Percentiles rank a stretch among this genome's conserved stretches.
phyloP scores from a whole-genome alignment of 2,797 vertebrate genomes.

The Strix occidentalis region DNA sequence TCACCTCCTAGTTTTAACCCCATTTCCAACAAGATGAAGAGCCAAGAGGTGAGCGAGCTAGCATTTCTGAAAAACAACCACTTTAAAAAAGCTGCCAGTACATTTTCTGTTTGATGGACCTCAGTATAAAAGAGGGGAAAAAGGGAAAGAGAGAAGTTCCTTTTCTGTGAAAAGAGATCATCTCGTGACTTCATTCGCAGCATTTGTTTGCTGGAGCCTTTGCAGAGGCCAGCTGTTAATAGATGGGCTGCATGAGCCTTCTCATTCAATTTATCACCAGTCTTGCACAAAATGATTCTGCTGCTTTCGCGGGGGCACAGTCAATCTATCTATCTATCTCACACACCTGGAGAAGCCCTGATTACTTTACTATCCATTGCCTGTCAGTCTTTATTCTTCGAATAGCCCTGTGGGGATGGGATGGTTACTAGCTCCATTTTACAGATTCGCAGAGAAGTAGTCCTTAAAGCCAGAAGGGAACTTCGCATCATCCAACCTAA shows the following conservation, averaged over 20 bases:
- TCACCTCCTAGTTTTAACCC: not conserved
- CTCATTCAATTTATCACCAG: conserved; percentile 24
- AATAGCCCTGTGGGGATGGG: not conserved
- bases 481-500: not conserved
- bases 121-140: rapidly evolving
- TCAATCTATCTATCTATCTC: not conserved
- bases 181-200: not conserved
- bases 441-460: not conserved
- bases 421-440: not conserved
- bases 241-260: conserved; percentile 33
- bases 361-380: not conserved
- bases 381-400: not conserved
- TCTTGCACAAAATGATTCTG: conserved; percentile 22
- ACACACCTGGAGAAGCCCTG: not conserved
- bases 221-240: conserved; percentile 50
- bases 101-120: not conserved
- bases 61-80: not conserved
- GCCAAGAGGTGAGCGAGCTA: not conserved
- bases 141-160: not conserved
- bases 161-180: conserved; percentile 28
- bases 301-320: not conserved
- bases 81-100: not conserved
- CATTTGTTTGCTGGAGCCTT: conserved; percentile 46
- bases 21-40: not conserved
- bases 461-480: not conserved